These are phyloP conservation scores for Hermaeophaga mercurialis DNA, from an alignment of 2,888 invertebrate species.

Conservation along the genomic window DNA sequence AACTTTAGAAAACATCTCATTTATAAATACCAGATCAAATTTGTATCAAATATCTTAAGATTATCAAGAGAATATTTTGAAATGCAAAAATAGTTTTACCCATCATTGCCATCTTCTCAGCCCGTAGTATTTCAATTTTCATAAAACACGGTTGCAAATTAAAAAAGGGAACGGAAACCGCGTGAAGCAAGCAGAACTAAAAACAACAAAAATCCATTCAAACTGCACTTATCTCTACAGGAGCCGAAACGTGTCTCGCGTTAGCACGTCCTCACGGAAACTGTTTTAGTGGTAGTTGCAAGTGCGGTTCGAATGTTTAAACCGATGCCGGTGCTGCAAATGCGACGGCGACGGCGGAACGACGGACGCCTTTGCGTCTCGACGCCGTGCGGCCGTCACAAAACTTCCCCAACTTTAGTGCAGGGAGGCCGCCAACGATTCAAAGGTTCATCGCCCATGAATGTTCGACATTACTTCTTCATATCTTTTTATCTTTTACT, in stretches of 20 bases:
- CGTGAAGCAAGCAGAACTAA: neutral
- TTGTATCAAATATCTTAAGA: no score
- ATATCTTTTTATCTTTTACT: neutral
- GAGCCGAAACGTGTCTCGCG: slow-evolving; percentile 18
- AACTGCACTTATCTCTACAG: slow-evolving; percentile 13
- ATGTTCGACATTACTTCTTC: slow-evolving; percentile 1
- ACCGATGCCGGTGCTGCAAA: slow-evolving; percentile 19
- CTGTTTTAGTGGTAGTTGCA: slow-evolving; percentile 16
- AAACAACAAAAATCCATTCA: slow-evolving; percentile 16
- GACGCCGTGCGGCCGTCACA: slow-evolving; percentile 50
- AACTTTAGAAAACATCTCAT: no score
- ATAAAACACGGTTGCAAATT: neutral
- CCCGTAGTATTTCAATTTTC: neutral
- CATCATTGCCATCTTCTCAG: neutral
- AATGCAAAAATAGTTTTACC: no score
- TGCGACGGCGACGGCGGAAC: slow-evolving; percentile 18
- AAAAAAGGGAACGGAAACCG: slow-evolving; percentile 1
- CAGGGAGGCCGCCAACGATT: slow-evolving; percentile 36
- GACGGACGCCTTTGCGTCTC: slow-evolving; percentile 58
- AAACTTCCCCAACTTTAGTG: slow-evolving; percentile 46
- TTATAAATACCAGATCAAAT: no score
- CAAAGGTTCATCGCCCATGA: slow-evolving; percentile 40
- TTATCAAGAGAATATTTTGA: no score
- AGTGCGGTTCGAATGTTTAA: slow-evolving; percentile 23
- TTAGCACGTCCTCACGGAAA: slow-evolving; percentile 25